These are phyloP conservation scores for Adelosebastes latens DNA, from an alignment of 2,797 vertebrate species.

Conservation along the genomic window DNA sequence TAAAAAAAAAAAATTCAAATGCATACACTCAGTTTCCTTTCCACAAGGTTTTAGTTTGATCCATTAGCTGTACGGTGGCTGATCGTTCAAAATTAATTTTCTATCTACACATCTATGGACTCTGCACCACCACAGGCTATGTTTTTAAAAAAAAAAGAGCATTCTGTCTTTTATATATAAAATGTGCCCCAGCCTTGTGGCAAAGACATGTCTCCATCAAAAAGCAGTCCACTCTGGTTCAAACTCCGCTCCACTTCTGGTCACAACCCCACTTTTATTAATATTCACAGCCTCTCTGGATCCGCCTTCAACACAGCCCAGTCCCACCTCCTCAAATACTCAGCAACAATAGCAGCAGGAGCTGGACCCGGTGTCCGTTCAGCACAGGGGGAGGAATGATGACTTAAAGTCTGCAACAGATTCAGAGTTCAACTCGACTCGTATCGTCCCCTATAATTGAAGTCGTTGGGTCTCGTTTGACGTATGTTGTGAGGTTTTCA, in stretches of 20 bases:
- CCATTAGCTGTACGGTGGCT: conserved; percentile 54
- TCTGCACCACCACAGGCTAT: conserved; percentile 63
- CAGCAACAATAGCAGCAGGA: conserved; percentile 49
- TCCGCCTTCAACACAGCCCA: conserved; percentile 7
- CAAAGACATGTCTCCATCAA: conserved; percentile 49
- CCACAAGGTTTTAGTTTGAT: conserved; percentile 41
- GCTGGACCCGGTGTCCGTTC: conserved; percentile 38
- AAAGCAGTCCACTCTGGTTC: conserved; percentile 61
- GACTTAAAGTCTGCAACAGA: conserved; percentile 22
- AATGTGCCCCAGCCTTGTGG: conserved; percentile 45
- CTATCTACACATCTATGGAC: conserved; percentile 61
- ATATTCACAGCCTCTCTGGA: conserved; percentile 38
- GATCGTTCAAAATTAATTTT: conserved; percentile 60
- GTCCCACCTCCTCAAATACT: conserved; percentile 38
- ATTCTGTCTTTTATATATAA: conserved; percentile 60
- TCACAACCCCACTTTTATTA: conserved; percentile 18
- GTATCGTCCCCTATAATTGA: conserved; percentile 28
- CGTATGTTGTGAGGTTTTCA: conserved; percentile 31
- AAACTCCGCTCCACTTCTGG: conserved; percentile 26
- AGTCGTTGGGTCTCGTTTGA: conserved; percentile 12
- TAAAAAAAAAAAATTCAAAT: conserved; percentile 37
- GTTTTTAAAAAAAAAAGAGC: conserved; percentile 18
- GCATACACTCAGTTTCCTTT: conserved; percentile 39
- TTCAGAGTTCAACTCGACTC: conserved; percentile 36
- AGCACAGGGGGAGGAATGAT: conserved; percentile 52